phyloP scores from a whole-genome alignment of 2,888 invertebrate genomes.

The Acrobasis suavella region DNA sequence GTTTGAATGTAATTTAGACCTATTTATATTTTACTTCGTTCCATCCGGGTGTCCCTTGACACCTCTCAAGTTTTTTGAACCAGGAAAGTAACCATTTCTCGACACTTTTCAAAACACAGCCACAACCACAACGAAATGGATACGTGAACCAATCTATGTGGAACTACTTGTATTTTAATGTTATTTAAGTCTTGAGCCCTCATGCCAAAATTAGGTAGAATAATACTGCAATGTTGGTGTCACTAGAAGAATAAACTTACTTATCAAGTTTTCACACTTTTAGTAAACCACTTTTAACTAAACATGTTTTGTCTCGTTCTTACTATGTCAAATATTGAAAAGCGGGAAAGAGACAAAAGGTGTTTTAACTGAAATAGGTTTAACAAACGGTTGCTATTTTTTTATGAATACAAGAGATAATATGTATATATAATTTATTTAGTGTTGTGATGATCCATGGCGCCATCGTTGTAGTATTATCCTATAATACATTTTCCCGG shows the following conservation, averaged over 20 bases:
- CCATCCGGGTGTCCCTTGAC: too few species aligned
- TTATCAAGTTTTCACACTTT: background rate
- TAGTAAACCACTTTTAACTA: too few species aligned
- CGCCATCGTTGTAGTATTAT: background rate
- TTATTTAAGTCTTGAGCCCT: constrained; percentile 2
- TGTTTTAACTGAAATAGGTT: too few species aligned
- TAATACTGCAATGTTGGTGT: background rate
- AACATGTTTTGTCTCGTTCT: too few species aligned
- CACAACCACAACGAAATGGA: background rate
- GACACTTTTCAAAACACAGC: background rate
- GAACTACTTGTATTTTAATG: background rate
- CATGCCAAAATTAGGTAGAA: constrained; percentile 9
- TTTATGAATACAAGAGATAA: too few species aligned
- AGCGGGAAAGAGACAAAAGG: too few species aligned
- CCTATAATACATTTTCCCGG: background rate
- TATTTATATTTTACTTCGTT: too few species aligned
- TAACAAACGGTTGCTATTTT: too few species aligned
- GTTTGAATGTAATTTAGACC: too few species aligned
- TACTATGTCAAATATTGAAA: too few species aligned
- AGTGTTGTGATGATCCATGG: background rate
- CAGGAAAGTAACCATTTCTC: background rate
- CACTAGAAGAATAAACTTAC: background rate
- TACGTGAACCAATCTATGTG: background rate
- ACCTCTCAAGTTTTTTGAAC: too few species aligned
- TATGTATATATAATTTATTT: too few species aligned